A percentile compares a stretch with the other conserved stretches of the same genome.
Evolutionary conservation across 2,888 invertebrate genomes (phyloP).

Genomic region (Pollenia labialis): DNA sequence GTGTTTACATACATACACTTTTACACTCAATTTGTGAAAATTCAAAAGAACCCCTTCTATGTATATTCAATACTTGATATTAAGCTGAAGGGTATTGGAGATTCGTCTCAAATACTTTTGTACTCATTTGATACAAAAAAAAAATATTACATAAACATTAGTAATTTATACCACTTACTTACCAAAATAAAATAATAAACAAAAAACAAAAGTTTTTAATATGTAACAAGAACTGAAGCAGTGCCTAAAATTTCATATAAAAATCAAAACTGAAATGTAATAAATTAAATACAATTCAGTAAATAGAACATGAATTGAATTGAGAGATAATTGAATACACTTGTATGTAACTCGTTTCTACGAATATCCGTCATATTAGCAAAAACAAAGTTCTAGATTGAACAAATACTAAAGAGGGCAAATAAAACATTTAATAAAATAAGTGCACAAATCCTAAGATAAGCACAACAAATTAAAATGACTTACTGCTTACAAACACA

Average conservation of each 20-base stretch:
- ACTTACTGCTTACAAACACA: not conserved
- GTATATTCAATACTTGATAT: too few relatives aligned
- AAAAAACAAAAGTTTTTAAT: not conserved
- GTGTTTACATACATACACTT: too few relatives aligned
- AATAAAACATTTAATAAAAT: not conserved
- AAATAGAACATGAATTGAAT: constrained; percentile 31
- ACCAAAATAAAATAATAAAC: not conserved
- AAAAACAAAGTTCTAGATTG: not conserved
- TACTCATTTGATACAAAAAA: not conserved
- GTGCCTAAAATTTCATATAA: not conserved
- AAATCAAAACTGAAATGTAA: constrained; percentile 19
- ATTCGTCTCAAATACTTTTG: too few relatives aligned
- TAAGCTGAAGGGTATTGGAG: too few relatives aligned
- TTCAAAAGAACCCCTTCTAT: too few relatives aligned
- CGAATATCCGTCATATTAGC: constrained; percentile 11
- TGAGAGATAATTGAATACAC: not conserved
- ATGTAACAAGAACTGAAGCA: not conserved
- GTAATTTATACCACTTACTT: constrained; percentile 33
- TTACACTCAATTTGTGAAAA: too few relatives aligned
- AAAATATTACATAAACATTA: constrained; percentile 27
- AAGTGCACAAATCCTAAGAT: not conserved
- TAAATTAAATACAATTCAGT: constrained; percentile 47
- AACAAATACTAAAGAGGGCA: not conserved
- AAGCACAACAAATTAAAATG: not conserved
- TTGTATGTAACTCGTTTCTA: constrained; percentile 7